These are phyloP conservation scores for Synanthedon vespiformis DNA, from an alignment of 2,888 invertebrate species.

Conservation along the genomic window DNA sequence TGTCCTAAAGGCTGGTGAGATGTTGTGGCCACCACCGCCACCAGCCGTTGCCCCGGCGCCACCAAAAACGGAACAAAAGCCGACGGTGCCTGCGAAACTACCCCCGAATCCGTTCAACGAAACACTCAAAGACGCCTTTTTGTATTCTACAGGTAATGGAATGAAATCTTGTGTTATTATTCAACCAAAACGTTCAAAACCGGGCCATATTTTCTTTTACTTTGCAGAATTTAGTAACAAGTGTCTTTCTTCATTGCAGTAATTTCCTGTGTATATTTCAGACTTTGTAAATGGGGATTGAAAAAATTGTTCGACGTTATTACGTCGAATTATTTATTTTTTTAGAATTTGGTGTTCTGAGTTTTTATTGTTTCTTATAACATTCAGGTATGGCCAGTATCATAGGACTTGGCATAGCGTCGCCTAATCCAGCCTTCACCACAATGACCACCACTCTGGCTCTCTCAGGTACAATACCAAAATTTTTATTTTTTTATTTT, in stretches of 20 bases:
- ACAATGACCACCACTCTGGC: conserved; percentile 90
- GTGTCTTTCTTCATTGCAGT: too few species aligned
- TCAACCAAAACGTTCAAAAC: too few species aligned
- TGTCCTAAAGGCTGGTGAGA: conserved; percentile 78
- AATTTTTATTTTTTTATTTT: too few species aligned
- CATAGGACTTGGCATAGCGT: conserved; percentile 76
- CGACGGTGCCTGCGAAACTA: conserved; percentile 42
- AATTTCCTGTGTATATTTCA: too few species aligned
- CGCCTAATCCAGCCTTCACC: conserved; percentile 88
- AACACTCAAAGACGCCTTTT: conserved; percentile 75
- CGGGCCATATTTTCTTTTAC: too few species aligned
- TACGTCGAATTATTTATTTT: too few species aligned
- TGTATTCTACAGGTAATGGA: conserved; percentile 74
- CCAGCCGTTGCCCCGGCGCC: conserved; percentile 62
- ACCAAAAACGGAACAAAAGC: conserved; percentile 48
- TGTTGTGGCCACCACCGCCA: conserved; percentile 86
- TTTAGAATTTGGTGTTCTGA: too few species aligned
- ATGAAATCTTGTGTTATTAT: too few species aligned
- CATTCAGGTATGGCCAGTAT: conserved; percentile 74
- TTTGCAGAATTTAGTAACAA: too few species aligned
- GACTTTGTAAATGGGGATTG: too few species aligned
- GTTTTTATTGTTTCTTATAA: background rate
- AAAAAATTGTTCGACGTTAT: background rate
- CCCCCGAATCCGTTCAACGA: conserved; percentile 76
- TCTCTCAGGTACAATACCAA: conserved; percentile 74